Base-by-base conservation (phyloP, 1,140 invertebrate genomes). In the Ladona fulva region DNA sequence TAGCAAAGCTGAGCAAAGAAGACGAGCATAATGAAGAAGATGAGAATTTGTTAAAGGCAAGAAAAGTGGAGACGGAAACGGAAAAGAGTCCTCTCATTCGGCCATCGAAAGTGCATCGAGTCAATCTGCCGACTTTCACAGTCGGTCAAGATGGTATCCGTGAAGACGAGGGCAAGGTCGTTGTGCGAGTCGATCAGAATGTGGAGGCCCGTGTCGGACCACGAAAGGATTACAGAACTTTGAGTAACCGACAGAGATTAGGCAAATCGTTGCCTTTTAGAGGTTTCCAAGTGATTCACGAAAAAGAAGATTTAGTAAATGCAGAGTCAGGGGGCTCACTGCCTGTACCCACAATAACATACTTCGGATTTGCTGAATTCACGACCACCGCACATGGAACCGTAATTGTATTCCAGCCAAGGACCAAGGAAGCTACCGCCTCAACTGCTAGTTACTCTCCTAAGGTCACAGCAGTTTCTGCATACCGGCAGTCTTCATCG, bases 311-410 rank as follows among this genome's bases (percentile, higher is more conserved):
- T 78, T 25, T 78, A 25, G 22, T 77, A 19, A 52, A 75, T 76
- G 78, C 22, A n/a, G 78, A 24, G 29, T 78, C 78, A 5, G 80
- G 52, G 3, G 52, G 52, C 5, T 66, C 52, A 16, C 5, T 22
- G 16, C 16, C 79, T 29, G 80, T 82, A 11, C 81, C 82, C 42
- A 93, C 92, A 0, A 90, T 93, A 0, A 97, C 95, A 0, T 95
- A 97, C 82, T 92, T 91, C 78, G 95, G 95, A 24, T 97, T 97
- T 86, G 94, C 94, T 24, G 94, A 97, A 84, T 97, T 97, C 82
- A 95, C 93, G 0, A 97, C 95, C 0, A 92, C 93, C 5, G 94
- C 97, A 29, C 95, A 94, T 73, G 93, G 95, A 79, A 97, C 94
- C n/a, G 92, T 95, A 0, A 95, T 95, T 79, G 89, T 95, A 42